Evolutionary conservation across 2,888 invertebrate species (phyloP).

Genomic region (Scaeva pyrastri): DNA sequence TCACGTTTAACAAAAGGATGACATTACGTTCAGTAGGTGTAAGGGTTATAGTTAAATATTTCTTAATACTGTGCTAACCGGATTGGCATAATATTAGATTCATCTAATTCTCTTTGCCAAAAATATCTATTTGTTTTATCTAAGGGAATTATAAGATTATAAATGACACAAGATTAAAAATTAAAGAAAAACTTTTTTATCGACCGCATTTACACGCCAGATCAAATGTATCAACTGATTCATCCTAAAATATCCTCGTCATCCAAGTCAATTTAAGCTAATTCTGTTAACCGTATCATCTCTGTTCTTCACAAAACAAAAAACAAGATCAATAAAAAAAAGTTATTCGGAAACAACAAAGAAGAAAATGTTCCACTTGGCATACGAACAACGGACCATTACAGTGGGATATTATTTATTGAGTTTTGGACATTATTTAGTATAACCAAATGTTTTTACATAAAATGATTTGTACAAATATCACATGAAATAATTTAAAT

Average conservation of each 20-base stretch:
- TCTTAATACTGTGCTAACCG: constrained; percentile 14
- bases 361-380: constrained; percentile 45
- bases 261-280: constrained; percentile 54
- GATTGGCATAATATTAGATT: neutral
- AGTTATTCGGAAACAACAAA: constrained; percentile 2
- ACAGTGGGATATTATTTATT: no score
- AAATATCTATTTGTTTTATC: neutral
- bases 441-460: no score
- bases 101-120: neutral
- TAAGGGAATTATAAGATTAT: constrained; percentile 4
- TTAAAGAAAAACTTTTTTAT: constrained; percentile 12
- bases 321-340: constrained; percentile 27
- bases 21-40: constrained; percentile 68
- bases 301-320: constrained; percentile 31
- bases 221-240: constrained; percentile 47
- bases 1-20: constrained; percentile 54
- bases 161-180: neutral
- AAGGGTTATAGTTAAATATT: neutral
- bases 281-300: constrained; percentile 52
- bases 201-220: constrained; percentile 54
- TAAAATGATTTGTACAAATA: no score
- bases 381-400: constrained; percentile 30
- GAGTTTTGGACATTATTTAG: no score
- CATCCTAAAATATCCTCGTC: constrained; percentile 18
- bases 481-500: no score